Evolutionary conservation across 2,113 vertebrate species (phyloP).

Genomic region (Sitta europaea): DNA sequence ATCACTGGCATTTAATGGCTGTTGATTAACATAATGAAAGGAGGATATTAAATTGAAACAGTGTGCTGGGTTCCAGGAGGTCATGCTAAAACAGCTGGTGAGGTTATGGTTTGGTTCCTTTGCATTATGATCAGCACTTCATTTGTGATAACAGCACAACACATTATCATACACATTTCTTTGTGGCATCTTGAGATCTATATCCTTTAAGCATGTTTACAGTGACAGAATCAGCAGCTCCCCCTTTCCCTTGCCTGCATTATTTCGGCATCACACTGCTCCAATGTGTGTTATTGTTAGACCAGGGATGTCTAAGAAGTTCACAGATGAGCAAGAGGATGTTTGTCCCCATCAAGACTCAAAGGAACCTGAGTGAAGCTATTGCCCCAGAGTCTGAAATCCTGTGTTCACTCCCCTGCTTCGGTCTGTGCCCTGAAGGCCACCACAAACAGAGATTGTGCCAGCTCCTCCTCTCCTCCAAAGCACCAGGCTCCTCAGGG

Average conservation of each 20-base stretch:
- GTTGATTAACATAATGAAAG: neutral
- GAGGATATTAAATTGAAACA: neutral
- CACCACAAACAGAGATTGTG: neutral
- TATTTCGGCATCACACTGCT: neutral
- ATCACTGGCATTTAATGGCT: neutral
- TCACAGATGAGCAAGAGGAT: neutral
- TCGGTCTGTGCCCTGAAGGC: neutral
- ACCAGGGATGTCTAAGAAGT: neutral
- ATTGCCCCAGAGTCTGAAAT: rapidly evolving
- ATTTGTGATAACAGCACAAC: neutral
- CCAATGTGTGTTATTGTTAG: neutral
- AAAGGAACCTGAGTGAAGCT: neutral
- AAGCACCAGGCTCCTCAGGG: neutral
- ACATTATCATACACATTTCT: neutral
- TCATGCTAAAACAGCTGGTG: neutral
- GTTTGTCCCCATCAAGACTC: neutral
- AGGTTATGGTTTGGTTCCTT: neutral
- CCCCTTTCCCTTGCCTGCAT: neutral
- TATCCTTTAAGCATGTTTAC: neutral
- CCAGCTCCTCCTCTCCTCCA: neutral
- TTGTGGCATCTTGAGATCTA: neutral
- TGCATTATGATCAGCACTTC: neutral
- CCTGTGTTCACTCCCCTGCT: neutral
- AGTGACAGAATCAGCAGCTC: neutral
- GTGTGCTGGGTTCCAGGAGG: neutral